Evolutionary conservation across 2,113 vertebrate genomes (phyloP), one percentile per base, ranked within the genome.

Genomic region (Spilogale gracilis): DNA sequence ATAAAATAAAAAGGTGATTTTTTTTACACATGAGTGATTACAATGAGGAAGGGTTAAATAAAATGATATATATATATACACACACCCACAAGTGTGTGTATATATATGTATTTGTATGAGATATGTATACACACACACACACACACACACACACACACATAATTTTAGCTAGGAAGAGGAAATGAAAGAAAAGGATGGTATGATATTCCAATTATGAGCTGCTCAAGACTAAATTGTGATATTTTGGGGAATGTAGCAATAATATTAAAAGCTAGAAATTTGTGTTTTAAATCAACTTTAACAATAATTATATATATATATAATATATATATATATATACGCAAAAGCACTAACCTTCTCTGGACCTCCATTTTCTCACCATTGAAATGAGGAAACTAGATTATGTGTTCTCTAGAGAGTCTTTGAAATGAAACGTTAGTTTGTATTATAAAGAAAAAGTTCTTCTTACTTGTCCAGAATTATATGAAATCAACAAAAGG

Each of bases 211-310:
- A 2, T 60, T 71, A 17, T n/a, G 11, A 79, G 16, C 18, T 60
- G 18, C 16, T 74, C 21, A 86, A 91, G n/a, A 94, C 1, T 52
- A 60, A 65, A 89, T 2, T 11, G 5, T 79, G n/a, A 2, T n/a
- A 3, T 20, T 52, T 0, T 54, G 38, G 48, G 13, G 71, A 80
- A 65, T 5, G 63, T 4, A 71, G 23, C 21, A 92, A 21, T 58
- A 87, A 91, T 9, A 96, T 69, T 67, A 79, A 73, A 93, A 58
- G 21, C 43, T 92, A 86, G 38, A 20, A 89, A 95, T 38, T 11
- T 54, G 3, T 86, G 23, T 54, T 96, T 80, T 61, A 16, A 48
- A 3, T 38, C 38, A 91, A 58, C 50, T 93, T 84, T 94, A 38
- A 61, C n/a, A 89, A 38, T 71, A 67, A 48, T 8, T 43, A 27